Conservation (phyloP, 2,888 invertebrate species). For the Macaria liturata region DNA sequence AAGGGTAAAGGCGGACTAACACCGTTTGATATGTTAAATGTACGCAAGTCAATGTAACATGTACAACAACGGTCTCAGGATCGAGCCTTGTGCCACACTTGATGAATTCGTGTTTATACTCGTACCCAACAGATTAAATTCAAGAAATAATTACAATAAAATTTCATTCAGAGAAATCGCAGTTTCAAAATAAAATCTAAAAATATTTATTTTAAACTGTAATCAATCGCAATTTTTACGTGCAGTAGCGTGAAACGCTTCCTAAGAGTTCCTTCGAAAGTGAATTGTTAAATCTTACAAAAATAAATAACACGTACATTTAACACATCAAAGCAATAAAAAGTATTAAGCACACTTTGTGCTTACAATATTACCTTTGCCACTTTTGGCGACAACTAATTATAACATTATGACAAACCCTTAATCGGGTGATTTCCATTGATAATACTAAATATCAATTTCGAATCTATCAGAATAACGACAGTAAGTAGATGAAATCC, state of each 20-base stretch:
- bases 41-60: conserved; percentile 36
- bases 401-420: conserved; percentile 53
- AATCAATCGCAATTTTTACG: too few relatives aligned
- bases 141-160: too few relatives aligned
- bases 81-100: conserved; percentile 18
- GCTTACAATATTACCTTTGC: conserved; percentile 61
- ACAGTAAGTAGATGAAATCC: conserved; percentile 30
- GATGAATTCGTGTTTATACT: too few relatives aligned
- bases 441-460: conserved; percentile 74
- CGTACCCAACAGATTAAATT: too few relatives aligned
- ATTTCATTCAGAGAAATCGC: too few relatives aligned
- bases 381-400: conserved; percentile 53
- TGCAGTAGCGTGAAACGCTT: conserved; percentile 1
- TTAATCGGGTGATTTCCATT: conserved; percentile 48
- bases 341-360: conserved; percentile 64
- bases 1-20: conserved; percentile 76
- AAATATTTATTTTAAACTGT: too few relatives aligned
- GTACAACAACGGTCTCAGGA: conserved; percentile 29
- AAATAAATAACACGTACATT: conserved; percentile 49
- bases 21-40: conserved; percentile 61
- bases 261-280: neutral
- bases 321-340: conserved; percentile 62
- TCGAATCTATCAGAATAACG: conserved; percentile 78
- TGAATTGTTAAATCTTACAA: conserved; percentile 20
- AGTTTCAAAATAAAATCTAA: too few relatives aligned